Evolutionary conservation across 2,797 vertebrate genomes (phyloP), one percentile per base, ranked within the genome.

Genomic region (Mus spretus): DNA sequence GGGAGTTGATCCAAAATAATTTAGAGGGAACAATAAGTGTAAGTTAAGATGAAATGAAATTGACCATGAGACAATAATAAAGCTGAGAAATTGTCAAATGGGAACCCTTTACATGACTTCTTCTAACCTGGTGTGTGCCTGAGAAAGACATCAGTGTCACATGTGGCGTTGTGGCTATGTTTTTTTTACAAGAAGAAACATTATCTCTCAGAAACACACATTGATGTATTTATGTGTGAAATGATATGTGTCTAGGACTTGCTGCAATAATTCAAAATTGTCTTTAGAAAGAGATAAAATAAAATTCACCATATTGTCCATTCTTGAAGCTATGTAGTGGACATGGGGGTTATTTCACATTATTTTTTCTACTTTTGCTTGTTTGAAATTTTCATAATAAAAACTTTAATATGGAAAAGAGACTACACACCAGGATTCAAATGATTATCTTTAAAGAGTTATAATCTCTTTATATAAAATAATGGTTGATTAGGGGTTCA

Each of bases 61-160:
- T 44, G 67, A 44, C 55, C 1, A 22, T 67, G 77, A 90, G 37
- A 19, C 44, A 57, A 17, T 44, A 67, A 80, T 63, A 80, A 89
- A 89, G 55, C 31, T 15, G 82, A 96, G 40, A 93, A 89, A 93
- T 4, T 26, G 22, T 1, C 31, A 47, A 6, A 1, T 19, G 22
- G 28, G 47, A 79, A 55, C 10, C 22, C 34, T 79, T 44, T 28
- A 81, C 24, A n/a, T 15, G 57, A 20, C 57, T 78, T 59, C 53
- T 88, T 94, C 50, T 89, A 85, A 77, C 67, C 86, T 78, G n/a
- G 20, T 20, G n/a, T 70, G 34, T 61, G 8, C 24, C 83, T 81
- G 6, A 31, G 82, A 65, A 61, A 89, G 91, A 59, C n/a, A 85
- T 79, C 63, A 55, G n/a, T 31, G n/a, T 20, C 61, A 22, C 24